Base-by-base conservation (phyloP, 2,113 vertebrate genomes). In the Pelecanoides urinatrix region DNA sequence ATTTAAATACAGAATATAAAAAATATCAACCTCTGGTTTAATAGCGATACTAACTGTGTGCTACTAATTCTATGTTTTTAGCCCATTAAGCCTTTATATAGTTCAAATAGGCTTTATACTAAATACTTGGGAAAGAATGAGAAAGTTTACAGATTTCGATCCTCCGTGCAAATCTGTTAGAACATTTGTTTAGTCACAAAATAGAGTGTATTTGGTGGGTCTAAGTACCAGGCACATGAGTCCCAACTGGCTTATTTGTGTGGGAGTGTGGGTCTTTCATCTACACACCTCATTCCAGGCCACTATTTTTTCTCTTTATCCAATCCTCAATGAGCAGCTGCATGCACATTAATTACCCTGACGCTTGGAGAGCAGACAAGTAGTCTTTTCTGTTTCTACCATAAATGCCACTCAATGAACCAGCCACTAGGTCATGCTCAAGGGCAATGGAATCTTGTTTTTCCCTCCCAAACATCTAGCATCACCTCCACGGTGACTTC, bases 371-470 rank as follows among this genome's bases (percentile, higher is more conserved):
- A 94, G 96, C 79, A 93, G 77, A 96, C 89, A 88, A 95, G 71
- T 80, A 78, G 75, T 73, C 82, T 94, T 97, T 95, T 96, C 94
- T 95, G 38, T 97, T 95, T 52, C 86, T 96, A 36, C 92, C 97
- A 94, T 96, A 96, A 98, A 97, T 96, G 97, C 92, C 97, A 96
- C 98, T 98, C 96, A 96, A 74, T 97, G 97, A 97, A 97, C 95
- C 93, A 97, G 74, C 98, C 98, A 98, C 98, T 98, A 98, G 98
- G 98, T 98, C 98, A 98, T 97, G 98, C 98, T 98, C 98, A 98
- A 91, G 98, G 97, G 98, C 98, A 98, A 56, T 92, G 93, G 94
- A 98, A 95, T 95, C 92, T 96, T 95, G 55, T 88, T 96, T 91
- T 92, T 86, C 77, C 85, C 65, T 96, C 74, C 75, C 86, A 91